Base-by-base conservation (phyloP, 2,113 vertebrate genomes). In the Phaethon lepturus region DNA sequence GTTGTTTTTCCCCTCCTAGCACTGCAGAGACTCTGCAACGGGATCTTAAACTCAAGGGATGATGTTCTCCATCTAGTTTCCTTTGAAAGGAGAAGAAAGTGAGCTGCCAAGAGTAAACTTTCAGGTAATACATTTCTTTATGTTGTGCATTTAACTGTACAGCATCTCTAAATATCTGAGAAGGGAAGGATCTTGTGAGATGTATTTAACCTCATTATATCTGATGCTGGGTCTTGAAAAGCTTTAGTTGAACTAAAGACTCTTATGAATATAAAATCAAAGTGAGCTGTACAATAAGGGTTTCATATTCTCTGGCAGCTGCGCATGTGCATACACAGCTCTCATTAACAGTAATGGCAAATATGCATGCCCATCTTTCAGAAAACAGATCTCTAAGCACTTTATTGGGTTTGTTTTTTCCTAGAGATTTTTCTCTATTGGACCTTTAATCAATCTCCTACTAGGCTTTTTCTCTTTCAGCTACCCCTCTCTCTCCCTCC, bases 371-470 rank as follows among this genome's bases (percentile, higher is more conserved):
- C 92, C 81, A 71, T 94, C 87, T 49, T 86, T 94, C 79, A 71
- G 94, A 92, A 97, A 98, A 94, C 95, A 94, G 82, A 95, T 76
- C 95, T 96, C 97, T 84, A 85, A 96, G 92, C 82, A 86, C 83
- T 94, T 95, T 92, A 92, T 81, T 93, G 23, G 56, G 47, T 55
- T 93, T 77, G 58, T 52, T 35, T 76, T 88, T 86, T 96, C 80
- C 95, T 95, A 63, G 88, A 97, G 75, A 97, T 91, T 97, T 98
- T 97, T 96, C 94, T 97, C 87, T n/a, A 84, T 93, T 95, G 96
- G 95, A 98, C 96, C 92, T 98, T 98, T 98, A 98, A 98, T 98
- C 98, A 97, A 98, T 95, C 97, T 97, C 95, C 97, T 97, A 63
- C 90, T 67, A 91, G 82, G 90, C 62, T 98, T 97, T 85, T 87